These are phyloP conservation scores for Heterodera schachtii DNA, from an alignment of 1,140 invertebrate genomes.

Conservation along the genomic window DNA sequence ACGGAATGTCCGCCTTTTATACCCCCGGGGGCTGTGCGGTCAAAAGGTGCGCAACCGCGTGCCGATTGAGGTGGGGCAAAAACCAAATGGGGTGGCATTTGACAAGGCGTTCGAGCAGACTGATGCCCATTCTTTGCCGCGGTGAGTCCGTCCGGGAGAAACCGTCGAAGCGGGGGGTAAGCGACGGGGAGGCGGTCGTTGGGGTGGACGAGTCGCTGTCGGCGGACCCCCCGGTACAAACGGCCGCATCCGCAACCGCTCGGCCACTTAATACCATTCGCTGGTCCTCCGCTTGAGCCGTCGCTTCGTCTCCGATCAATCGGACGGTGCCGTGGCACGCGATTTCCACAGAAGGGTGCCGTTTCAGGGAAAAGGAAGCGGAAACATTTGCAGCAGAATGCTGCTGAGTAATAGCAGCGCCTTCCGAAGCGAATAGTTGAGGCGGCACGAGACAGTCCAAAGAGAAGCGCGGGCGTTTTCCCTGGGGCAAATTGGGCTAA, in stretches of 20 bases:
- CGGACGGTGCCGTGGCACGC: conserved; percentile 10
- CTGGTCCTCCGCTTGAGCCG: background rate
- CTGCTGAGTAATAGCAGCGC: background rate
- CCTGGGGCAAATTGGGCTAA: background rate
- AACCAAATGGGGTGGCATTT: conserved; percentile 92
- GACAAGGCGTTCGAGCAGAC: conserved; percentile 70
- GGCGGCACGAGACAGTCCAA: conserved; percentile 16
- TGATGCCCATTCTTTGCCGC: conserved; percentile 15
- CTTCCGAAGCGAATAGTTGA: background rate
- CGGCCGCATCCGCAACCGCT: too few species aligned
- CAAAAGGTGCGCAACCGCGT: conserved; percentile 85
- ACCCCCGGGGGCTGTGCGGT: conserved; percentile 87
- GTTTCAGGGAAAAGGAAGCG: background rate
- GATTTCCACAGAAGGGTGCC: background rate
- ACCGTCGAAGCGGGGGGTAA: background rate
- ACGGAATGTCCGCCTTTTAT: background rate
- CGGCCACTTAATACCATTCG: background rate
- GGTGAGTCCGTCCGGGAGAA: conserved; percentile 1
- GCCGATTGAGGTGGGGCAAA: conserved; percentile 85
- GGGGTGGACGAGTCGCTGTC: background rate
- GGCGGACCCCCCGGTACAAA: background rate
- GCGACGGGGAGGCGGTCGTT: background rate
- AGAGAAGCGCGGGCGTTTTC: conserved; percentile 16
- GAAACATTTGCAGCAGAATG: background rate
- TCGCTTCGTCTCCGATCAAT: background rate